Base-by-base conservation (phyloP, 1,140 invertebrate species). In the Melipona quadrifasciata region DNA sequence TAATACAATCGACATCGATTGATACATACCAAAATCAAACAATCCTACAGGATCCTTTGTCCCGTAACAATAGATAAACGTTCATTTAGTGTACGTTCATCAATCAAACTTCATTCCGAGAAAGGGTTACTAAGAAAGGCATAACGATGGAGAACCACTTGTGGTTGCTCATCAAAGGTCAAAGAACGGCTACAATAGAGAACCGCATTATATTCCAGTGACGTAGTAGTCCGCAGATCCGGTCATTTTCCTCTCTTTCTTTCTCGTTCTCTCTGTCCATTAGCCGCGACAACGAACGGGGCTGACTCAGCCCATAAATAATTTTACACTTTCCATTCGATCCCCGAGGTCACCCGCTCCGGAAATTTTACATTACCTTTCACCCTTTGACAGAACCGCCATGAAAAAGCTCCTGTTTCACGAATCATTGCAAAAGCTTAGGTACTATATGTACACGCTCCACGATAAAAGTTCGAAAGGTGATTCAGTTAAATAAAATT, bases 181-280 rank as follows among this genome's bases (percentile, higher is more conserved):
- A 72, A 84, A 84, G 82, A 79, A 80, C 77, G 68, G 58, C 31
- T 27, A 67, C 77, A 73, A 79, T 84, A 64, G 73, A 77, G 81
- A 19, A 55, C 74, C 61, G 58, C 68, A n/a, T 84, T 84, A 84
- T 84, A 80, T 80, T 73, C 82, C 55, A 58, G 75, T 83, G 82
- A 83, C 82, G 75, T 71, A 83, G 65, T 61, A 39, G 58, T 53
- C 74, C 58, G 57, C 55, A 64, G 82, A 84, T 84, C 76, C 82
- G 76, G 76, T 73, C 58, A 84, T 84, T 84, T 80, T 84, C 77
- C 77, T 79, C 82, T 80, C 51, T 31, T 10, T 72, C 31, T 24
- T 55, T 78, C 67, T 84, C 53, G 57, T 24, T 57, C 73, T 39
- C 21, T n/a, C 70, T 73, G 68, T 84, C 70, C 78, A 31, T 55